A percentile compares a stretch with the other conserved stretches of the same genome.
These are phyloP conservation scores for Lagocephalus sceleratus DNA, from an alignment of 2,797 vertebrate species.

Conservation along the genomic window DNA sequence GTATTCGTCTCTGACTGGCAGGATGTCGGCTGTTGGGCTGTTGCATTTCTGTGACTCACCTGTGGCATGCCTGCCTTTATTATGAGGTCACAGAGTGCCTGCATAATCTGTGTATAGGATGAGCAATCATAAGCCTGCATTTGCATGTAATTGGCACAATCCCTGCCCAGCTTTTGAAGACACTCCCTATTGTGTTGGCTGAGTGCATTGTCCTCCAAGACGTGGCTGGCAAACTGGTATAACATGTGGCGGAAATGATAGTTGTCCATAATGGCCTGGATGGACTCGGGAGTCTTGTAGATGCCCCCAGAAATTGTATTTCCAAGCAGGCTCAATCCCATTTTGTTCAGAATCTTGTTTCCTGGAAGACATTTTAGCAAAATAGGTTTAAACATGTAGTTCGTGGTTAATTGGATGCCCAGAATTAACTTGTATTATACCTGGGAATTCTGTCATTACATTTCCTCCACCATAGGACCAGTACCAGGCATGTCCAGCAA, in stretches of 20 bases:
- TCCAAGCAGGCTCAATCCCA: conserved; percentile 75
- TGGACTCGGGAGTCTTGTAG: conserved; percentile 48
- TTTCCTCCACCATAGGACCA: conserved; percentile 67
- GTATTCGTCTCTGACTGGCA: neutral
- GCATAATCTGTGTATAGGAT: conserved; percentile 67
- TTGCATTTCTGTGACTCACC: conserved; percentile 18
- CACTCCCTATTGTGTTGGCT: conserved; percentile 34
- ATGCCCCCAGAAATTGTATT: conserved; percentile 7
- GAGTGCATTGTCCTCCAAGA: conserved; percentile 44
- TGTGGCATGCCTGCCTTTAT: conserved; percentile 57
- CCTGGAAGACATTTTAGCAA: conserved; percentile 50
- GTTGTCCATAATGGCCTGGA: conserved; percentile 19
- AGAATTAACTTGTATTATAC: neutral
- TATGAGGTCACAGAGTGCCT: conserved; percentile 63
- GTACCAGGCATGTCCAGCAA: conserved; percentile 82
- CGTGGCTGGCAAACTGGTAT: conserved; percentile 57
- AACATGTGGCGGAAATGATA: conserved; percentile 77
- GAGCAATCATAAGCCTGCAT: conserved; percentile 60
- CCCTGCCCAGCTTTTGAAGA: conserved; percentile 59
- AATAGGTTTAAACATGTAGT: neutral
- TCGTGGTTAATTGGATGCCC: neutral
- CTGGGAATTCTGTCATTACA: conserved; percentile 40
- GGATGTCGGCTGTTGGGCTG: neutral
- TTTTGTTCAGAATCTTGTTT: conserved; percentile 78
- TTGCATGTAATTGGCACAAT: conserved; percentile 66